Evolutionary conservation across 2,888 invertebrate species (phyloP), one percentile per base, ranked within the genome.

Genomic region (Parnassius glacialis): DNA sequence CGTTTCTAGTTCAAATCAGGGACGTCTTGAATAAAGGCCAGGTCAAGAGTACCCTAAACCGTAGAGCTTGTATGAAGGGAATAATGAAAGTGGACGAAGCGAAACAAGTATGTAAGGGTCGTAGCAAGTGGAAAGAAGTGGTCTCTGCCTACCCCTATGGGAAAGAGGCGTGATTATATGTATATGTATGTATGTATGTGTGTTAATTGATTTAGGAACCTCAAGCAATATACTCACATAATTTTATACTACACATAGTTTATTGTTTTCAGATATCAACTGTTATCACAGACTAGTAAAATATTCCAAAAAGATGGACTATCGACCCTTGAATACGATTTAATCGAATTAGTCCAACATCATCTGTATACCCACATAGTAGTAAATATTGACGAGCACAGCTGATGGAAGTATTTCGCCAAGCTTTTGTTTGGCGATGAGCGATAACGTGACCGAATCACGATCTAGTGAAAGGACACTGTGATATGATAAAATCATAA

Each of bases 221-320:
- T 34, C 20, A 20, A 20, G 20, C 20, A 20, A 20, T 20, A 20
- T 20, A 20, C 7, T 34, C 7, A 34, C 34, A 34, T 34, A 34
- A 7, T 34, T 34, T 34, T 25, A 7, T 34, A 34, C 34, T 34
- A 7, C 45, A 5, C 20, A 54, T 10, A 34, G 1, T 34, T 34
- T 34, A 34, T 34, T 59, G 51, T 61, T 92, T 91, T 9, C 90
- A 97, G 98, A 78, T 97, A 96, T 77, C 96, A 97, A 80, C 94
- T 96, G 70, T 92, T 98, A 58, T 95, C 95, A 66, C 95, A 95
- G 70, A 97, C 97, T 13, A 95, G 95, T 69, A 95, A 95, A 79
- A 94, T 96, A 73, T 97, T 95, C 85, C 94, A 94, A 68, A 95
- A 94, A 68, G 98, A 98, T 79, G 98, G 98, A 9, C 92, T 98